A percentile compares a stretch with the other conserved stretches of the same genome.
Conservation (phyloP, 1,140 invertebrate genomes). For the Leptinotarsa texana region DNA sequence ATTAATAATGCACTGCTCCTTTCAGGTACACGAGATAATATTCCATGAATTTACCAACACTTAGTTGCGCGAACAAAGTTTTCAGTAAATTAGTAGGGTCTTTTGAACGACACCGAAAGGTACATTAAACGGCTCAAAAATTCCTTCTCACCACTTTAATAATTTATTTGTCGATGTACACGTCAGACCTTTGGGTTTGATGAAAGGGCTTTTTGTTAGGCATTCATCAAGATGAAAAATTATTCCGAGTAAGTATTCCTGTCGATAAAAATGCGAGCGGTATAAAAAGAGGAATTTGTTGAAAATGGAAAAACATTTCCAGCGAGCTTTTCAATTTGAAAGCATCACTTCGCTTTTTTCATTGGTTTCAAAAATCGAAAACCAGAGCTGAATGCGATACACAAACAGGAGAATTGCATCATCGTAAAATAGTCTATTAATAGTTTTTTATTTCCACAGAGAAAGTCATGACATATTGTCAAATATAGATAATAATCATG, state of each 20-base stretch:
- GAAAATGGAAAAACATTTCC: neutral
- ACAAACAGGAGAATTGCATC: no score
- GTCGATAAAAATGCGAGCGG: neutral
- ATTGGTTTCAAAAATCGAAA: no score
- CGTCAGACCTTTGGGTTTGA: neutral
- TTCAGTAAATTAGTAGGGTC: neutral
- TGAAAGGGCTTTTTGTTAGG: neutral
- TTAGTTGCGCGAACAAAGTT: neutral
- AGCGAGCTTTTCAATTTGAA: neutral
- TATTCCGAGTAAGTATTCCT: conserved; percentile 6
- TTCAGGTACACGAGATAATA: neutral
- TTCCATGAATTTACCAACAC: conserved; percentile 6
- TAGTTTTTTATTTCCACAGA: no score
- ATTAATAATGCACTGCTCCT: neutral
- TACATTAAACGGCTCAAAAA: conserved; percentile 2
- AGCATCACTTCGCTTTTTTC: neutral
- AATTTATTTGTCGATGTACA: neutral
- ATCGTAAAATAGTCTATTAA: no score
- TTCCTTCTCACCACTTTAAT: neutral
- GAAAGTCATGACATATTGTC: no score
- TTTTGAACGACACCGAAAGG: neutral
- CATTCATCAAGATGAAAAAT: neutral
- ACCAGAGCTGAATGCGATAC: no score
- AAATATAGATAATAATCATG: no score
- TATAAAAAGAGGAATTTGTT: neutral